These are phyloP conservation scores for Betta splendens DNA, from an alignment of 2,797 vertebrate species.

Conservation along the genomic window DNA sequence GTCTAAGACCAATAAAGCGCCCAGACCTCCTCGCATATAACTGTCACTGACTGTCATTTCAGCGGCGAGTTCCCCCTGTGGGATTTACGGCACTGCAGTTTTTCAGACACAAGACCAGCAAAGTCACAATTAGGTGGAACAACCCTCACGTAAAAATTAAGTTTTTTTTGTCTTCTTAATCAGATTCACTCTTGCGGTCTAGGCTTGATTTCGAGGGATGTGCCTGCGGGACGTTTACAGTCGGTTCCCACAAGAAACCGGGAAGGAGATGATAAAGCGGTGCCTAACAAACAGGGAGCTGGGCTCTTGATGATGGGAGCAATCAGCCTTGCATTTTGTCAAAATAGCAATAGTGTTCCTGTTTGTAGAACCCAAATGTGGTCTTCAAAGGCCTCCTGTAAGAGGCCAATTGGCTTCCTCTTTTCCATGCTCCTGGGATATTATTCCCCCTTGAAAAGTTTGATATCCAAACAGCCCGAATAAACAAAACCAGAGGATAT, in stretches of 20 bases:
- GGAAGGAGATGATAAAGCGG: conserved; percentile 50
- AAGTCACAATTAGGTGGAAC: conserved; percentile 33
- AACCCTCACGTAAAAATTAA: conserved; percentile 32
- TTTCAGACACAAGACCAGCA: conserved; percentile 50
- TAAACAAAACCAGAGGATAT: conserved; percentile 72
- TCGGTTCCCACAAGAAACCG: conserved; percentile 45
- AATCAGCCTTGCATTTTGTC: conserved; percentile 63
- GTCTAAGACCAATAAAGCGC: conserved; percentile 83
- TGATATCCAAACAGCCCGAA: conserved; percentile 70
- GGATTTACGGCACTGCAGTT: conserved; percentile 38
- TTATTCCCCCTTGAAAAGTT: conserved; percentile 67
- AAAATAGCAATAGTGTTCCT: conserved; percentile 67
- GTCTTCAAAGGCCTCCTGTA: conserved; percentile 61
- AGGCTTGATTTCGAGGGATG: conserved; percentile 32
- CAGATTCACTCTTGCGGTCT: conserved; percentile 23
- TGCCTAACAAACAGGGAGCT: conserved; percentile 38
- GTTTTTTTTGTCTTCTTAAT: conserved; percentile 36
- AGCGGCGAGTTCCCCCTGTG: conserved; percentile 48
- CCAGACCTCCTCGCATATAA: conserved; percentile 76
- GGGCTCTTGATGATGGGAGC: conserved; percentile 38
- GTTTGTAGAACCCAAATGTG: conserved; percentile 55
- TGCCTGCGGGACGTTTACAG: conserved; percentile 34
- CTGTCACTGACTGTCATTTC: conserved; percentile 73
- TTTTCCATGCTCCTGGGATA: conserved; percentile 67
- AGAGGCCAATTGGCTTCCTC: conserved; percentile 51